Evolutionary conservation across 2,113 vertebrate species (phyloP), one percentile per base, ranked within the genome.

Genomic region (Lampris megalopsis): DNA sequence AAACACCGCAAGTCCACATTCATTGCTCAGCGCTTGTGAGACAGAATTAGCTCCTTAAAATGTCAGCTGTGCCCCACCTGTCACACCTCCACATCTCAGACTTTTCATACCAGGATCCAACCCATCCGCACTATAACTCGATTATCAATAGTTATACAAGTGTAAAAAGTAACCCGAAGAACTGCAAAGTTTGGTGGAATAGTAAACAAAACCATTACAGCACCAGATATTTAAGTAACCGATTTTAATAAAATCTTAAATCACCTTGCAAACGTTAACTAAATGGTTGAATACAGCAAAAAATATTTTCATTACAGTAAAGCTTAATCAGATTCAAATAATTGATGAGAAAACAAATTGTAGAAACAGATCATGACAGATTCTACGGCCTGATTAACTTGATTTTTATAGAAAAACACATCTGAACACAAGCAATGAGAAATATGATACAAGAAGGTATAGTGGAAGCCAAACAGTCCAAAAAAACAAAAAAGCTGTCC

Each of bases 11-110:
- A 62, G 61, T 45, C 57, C 37, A 2, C 24, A 35, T 8, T 4
- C 45, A 6, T 10, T 1, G n/a, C 41, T 10, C 61, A 53, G 48
- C 13, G 8, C 48, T 53, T 76, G n/a, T 38, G 41, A 50, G 82
- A 65, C 81, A 66, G 82, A 90, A 88, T 81, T 81, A 89, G 85
- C 36, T 63, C 1, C 53, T 37, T 53, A 69, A 73, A 60, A 69
- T 57, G 37, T 76, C 84, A 86, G 85, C 85, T 88, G 82, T 68
- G 42, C 73, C 35, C 52, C 87, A 91, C 79, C 84, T 89, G 89
- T 84, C 71, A 11, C 59, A 48, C 58, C 42, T 60, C 50, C 10
- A 9, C 42, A 36, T 43, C 24, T 58, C 53, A 47, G 40, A 11
- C n/a, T 2, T 63, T 63, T 47, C 1, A 48, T 35, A 65, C 24